phyloP scores from a whole-genome alignment of 2,797 vertebrate genomes.

The Brachyrhaphis roseni region DNA sequence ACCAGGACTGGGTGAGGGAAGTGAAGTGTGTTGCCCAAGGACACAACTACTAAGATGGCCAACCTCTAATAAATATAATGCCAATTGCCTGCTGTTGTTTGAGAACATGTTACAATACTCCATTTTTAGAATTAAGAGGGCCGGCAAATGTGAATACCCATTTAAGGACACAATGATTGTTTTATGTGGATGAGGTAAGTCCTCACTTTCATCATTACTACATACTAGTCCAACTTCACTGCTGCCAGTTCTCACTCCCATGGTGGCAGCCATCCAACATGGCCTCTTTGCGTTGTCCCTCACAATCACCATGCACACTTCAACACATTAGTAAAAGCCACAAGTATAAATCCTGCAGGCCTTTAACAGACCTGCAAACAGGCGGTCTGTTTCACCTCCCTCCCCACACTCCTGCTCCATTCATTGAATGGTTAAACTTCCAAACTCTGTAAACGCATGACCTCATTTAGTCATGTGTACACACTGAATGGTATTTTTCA shows the following conservation, averaged over 20 bases:
- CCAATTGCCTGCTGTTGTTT: background rate
- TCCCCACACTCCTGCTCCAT: constrained; percentile 14
- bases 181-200: constrained; percentile 73
- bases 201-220: constrained; percentile 64
- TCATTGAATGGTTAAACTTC: constrained; percentile 65
- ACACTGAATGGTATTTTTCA: constrained; percentile 69
- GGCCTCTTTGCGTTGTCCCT: constrained; percentile 49
- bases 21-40: background rate
- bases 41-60: background rate
- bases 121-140: constrained; percentile 9
- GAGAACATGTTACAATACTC: background rate
- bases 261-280: constrained; percentile 50
- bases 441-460: constrained; percentile 78
- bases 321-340: constrained; percentile 41
- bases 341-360: constrained; percentile 54
- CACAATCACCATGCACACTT: constrained; percentile 42
- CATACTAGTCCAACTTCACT: constrained; percentile 44
- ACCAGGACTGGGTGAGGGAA: background rate
- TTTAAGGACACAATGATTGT: constrained; percentile 67
- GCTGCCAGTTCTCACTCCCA: constrained; percentile 55
- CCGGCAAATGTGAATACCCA: constrained; percentile 63
- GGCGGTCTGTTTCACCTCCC: constrained; percentile 26
- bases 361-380: constrained; percentile 55
- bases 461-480: constrained; percentile 71
- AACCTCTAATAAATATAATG: background rate